Percentiles rank a stretch among this genome's conserved stretches.
Conservation (phyloP, 2,888 invertebrate species). For the Helobdella robusta region DNA sequence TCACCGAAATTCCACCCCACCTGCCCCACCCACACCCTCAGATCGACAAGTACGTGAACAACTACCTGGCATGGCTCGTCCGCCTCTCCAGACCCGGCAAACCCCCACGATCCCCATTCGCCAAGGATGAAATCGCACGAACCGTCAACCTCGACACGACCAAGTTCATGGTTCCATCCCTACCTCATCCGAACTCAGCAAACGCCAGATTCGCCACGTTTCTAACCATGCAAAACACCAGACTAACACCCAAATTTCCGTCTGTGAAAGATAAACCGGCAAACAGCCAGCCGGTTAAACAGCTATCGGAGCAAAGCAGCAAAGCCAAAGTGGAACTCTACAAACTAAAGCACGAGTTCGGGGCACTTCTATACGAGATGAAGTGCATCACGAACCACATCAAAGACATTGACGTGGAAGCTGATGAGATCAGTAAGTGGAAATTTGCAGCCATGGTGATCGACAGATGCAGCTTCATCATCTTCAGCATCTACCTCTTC, state of each 20-base stretch:
- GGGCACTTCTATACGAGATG: constrained; percentile 35
- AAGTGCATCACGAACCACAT: constrained; percentile 36
- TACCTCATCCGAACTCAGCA: constrained; percentile 26
- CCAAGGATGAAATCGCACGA: constrained; percentile 29
- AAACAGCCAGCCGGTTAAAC: background rate
- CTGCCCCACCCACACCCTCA: constrained; percentile 12
- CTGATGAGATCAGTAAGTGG: constrained; percentile 28
- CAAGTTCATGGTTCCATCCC: constrained; percentile 22
- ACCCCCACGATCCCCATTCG: constrained; percentile 32
- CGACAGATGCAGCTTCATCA: constrained; percentile 31
- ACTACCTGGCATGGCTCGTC: constrained; percentile 35
- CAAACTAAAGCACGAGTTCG: constrained; percentile 32
- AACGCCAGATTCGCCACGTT: constrained; percentile 26
- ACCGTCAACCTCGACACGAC: constrained; percentile 20
- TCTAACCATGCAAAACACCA: constrained; percentile 9
- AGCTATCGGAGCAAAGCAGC: background rate
- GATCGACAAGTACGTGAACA: constrained; percentile 35
- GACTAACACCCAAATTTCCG: constrained; percentile 4
- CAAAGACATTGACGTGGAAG: constrained; percentile 26
- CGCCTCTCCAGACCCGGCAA: constrained; percentile 35
- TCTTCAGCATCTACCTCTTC: constrained; percentile 29
- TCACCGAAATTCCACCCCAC: background rate
- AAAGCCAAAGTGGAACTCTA: background rate
- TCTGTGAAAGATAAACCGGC: background rate
- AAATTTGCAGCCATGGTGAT: constrained; percentile 33